Base-by-base conservation (phyloP, 2,888 invertebrate genomes). In the Rhodophaea formosa region DNA sequence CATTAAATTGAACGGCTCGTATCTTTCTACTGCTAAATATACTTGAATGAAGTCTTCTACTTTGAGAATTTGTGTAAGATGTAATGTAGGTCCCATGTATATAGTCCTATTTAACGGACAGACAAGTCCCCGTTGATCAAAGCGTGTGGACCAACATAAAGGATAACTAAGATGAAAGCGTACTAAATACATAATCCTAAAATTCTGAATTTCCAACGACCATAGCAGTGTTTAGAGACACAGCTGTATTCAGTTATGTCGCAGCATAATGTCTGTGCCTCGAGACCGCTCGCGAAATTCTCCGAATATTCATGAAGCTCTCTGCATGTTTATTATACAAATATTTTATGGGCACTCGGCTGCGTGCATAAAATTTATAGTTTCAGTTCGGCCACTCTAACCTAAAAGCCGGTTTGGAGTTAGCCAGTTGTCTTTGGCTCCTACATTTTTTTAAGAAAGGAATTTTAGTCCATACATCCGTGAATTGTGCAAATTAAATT, bases 331-430 rank as follows among this genome's bases (percentile, higher is more conserved):
- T 51, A 35, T 51, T 51, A 35, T 17, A 51, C 35, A 51, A 51
- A 51, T 51, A 51, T 51, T 51, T 51, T 51, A 51, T 51, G 35
- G 51, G 14, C 51, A 51, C 51, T 35, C 51, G 12, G 51, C 49
- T 35, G 32, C 16, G 49, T 8, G 49, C 32, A 35, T 35, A 35
- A 35, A 51, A 32, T 51, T 14, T 51, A 35, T 51, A 39, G 35
- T 51, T 16, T 17, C 32, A 14, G 51, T 51, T 17, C 3, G 7
- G 15, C 39, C 12, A 0, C 2, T 12, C 12, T 46, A 23, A 46
- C 6, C 23, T 46, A 46, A 17, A 17, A 12, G 12, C 12, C 3
- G 17, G 7, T 23, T 23, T 3, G 17, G 23, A 23, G 46, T 23
- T 1, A 46, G 7, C n/a, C 1, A 39, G 39, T 39, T n/a, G 39